Evolutionary conservation across 1,140 invertebrate genomes (phyloP), one percentile per base, ranked within the genome.

Genomic region (Apis cerana): DNA sequence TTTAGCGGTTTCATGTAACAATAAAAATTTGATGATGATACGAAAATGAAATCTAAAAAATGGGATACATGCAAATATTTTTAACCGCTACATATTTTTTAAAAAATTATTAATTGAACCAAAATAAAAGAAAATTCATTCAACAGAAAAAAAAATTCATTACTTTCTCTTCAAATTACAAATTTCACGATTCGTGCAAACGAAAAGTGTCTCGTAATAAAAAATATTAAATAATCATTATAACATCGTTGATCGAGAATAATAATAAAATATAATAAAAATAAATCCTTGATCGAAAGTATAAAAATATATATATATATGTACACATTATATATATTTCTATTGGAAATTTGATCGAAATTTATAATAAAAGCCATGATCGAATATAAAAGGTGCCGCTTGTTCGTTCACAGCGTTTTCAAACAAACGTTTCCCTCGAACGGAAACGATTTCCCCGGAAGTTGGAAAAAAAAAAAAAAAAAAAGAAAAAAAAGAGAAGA

Each of bases 371-470:
- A 52, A 52, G 48, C 23, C 8, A 3, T 12, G 74, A 75, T 52
- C 59, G 23, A 56, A 56, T 15, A 21, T 15, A 50, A 64, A 27
- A 75, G 8, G 48, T 9, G 11, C 17, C 11, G 59, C 15, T 75
- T 58, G 27, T 75, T 75, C 43, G 23, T 17, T 48, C n/a, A 5
- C 21, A 12, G 17, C 33, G 43, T 54, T 33, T 9, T 54, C 23
- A 48, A 71, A 80, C 76, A 61, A 79, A 74, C 59, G 70, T 56
- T 72, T n/a, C 12, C 54, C 27, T 13, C 11, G 27, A 33, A 33
- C 52, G 54, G 43, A 68, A 68, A 69, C 27, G 59, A 10, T 67
- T 67, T 43, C 19, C 71, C 13, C 8, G 13, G 9, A 33, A 19
- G 12, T 11, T 7, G 3, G 19, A 65, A 64, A n/a, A 2, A 23